phyloP scores from a whole-genome alignment of 2,888 invertebrate species.

The Synergus itoensis region DNA sequence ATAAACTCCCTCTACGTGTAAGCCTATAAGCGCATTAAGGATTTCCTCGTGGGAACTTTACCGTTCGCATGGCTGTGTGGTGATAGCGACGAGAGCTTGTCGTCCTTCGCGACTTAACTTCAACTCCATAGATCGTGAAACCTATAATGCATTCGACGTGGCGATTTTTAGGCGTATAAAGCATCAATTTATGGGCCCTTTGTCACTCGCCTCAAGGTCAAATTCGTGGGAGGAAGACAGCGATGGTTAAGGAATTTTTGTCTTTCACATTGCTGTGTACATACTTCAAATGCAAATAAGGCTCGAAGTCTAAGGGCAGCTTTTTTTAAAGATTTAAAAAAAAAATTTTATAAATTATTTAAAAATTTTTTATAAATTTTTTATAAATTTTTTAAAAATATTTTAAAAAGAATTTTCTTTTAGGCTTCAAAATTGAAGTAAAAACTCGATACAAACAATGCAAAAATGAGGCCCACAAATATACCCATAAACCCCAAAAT shows the following conservation, averaged over 20 bases:
- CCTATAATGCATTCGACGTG: neutral
- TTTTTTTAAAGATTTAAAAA: neutral
- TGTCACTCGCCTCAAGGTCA: constrained; percentile 12
- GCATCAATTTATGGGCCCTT: constrained; percentile 14
- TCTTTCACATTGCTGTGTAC: neutral
- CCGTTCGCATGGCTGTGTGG: neutral
- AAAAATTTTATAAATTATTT: too few species aligned
- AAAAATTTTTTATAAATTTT: too few species aligned
- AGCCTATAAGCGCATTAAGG: neutral
- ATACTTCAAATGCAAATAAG: neutral
- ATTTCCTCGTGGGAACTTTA: constrained; percentile 36
- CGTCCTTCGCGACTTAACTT: neutral
- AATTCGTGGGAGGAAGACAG: neutral
- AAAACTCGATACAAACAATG: too few species aligned
- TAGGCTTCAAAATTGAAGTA: too few species aligned
- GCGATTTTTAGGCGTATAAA: neutral
- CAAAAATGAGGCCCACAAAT: too few species aligned
- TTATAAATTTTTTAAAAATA: too few species aligned
- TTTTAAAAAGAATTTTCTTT: too few species aligned
- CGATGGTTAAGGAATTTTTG: neutral
- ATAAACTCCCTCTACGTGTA: neutral
- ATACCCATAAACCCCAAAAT: too few species aligned
- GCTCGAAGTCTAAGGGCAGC: neutral
- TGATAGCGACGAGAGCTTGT: neutral
- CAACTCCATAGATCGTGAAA: neutral